A percentile compares a stretch with the other conserved stretches of the same genome.
These are phyloP conservation scores for Gymnorhina tibicen DNA, from an alignment of 2,113 vertebrate species.

Conservation along the genomic window DNA sequence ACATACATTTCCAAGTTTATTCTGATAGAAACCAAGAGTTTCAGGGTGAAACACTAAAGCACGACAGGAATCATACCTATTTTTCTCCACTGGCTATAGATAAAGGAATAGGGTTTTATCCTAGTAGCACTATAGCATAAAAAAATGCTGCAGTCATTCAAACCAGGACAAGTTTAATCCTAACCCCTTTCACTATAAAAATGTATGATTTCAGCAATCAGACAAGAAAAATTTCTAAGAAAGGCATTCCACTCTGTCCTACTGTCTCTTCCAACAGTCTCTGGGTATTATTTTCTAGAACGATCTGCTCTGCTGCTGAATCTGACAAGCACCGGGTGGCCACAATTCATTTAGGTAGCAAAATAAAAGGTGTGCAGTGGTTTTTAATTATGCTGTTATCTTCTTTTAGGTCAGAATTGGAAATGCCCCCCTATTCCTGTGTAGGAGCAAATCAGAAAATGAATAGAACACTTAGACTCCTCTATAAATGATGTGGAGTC, in stretches of 20 bases:
- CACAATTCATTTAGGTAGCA: neutral
- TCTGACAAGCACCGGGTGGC: neutral
- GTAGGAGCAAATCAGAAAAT: neutral
- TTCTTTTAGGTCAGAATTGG: neutral
- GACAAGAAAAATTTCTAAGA: neutral
- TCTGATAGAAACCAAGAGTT: neutral
- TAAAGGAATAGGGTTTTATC: neutral
- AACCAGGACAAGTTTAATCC: neutral
- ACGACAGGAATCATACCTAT: rapidly evolving
- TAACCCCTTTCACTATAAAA: neutral
- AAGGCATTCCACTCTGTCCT: neutral
- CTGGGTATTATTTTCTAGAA: neutral
- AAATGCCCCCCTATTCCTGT: neutral
- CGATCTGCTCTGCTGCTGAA: neutral
- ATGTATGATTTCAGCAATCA: neutral
- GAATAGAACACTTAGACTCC: neutral
- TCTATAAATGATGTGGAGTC: neutral
- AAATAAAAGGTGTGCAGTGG: neutral
- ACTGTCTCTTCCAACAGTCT: neutral
- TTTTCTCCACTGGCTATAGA: neutral
- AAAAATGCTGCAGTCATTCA: neutral
- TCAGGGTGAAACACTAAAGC: neutral
- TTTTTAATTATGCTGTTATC: neutral
- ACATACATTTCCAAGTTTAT: neutral
- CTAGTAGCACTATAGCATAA: neutral